A percentile compares a stretch with the other conserved stretches of the same genome.
These are phyloP conservation scores for Siniperca knerii DNA, from an alignment of 2,113 vertebrate species.

Conservation along the genomic window DNA sequence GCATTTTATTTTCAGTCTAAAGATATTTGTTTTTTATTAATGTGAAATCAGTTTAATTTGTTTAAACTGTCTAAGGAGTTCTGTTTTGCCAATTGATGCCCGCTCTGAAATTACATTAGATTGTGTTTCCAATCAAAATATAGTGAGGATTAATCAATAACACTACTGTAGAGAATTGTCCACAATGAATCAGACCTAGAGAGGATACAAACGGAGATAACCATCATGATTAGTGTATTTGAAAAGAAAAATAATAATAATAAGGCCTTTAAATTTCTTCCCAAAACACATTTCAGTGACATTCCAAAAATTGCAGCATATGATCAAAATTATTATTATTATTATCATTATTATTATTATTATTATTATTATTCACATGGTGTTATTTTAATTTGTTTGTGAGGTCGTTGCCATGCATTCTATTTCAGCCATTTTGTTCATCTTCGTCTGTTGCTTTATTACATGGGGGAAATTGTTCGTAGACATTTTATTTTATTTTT, in stretches of 20 bases:
- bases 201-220: conserved; percentile 29
- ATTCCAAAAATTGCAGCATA: conserved; percentile 62
- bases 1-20: conserved; percentile 28
- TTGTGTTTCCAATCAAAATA: conserved; percentile 47
- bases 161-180: conserved; percentile 32
- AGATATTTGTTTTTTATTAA: conserved; percentile 10
- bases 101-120: conserved; percentile 39
- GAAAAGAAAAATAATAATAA: conserved; percentile 4
- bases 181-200: conserved; percentile 40
- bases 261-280: conserved; percentile 41
- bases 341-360: conserved; percentile 63
- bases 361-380: conserved; percentile 54
- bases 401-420: conserved; percentile 56
- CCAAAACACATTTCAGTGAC: conserved; percentile 36
- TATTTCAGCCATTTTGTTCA: conserved; percentile 73
- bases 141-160: conserved; percentile 46
- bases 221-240: conserved; percentile 6
- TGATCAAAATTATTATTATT: conserved; percentile 65
- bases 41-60: conserved; percentile 38
- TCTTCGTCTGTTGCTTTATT: conserved; percentile 61
- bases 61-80: conserved; percentile 30
- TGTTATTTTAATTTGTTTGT: conserved; percentile 42
- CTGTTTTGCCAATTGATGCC: conserved; percentile 19
- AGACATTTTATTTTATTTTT: conserved; percentile 60
- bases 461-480: conserved; percentile 21